Evolutionary conservation across 2,888 invertebrate species (phyloP), one percentile per base, ranked within the genome.

Genomic region (Malthinus flaveolus): DNA sequence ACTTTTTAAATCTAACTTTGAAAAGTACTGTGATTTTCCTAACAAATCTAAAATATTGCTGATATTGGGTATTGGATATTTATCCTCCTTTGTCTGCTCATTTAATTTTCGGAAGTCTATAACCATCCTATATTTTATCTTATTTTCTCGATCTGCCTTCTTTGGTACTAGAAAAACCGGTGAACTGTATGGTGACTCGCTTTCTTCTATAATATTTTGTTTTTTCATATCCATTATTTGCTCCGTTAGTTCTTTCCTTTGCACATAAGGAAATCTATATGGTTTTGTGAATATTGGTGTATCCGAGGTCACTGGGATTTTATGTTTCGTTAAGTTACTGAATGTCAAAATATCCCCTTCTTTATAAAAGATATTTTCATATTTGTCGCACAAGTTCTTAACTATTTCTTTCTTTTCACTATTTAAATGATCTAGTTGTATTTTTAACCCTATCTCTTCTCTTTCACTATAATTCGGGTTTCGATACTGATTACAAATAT

Each of bases 321-420:
- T 57, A 68, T 70, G 60, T 69, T 52, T 46, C 63, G 69, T 53
- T 47, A 36, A 5, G 68, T 72, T 42, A 67, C 32, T 10, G 67
- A 67, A 64, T 13, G 60, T 61, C 12, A 67, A 47, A 3, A 49
- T 49, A 9, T 53, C 48, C 1, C 31, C 42, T 46, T 60, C 46
- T 13, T 11, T 37, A 46, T 56, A 51, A 53, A 60, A 62, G 11
- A 65, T 62, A 34, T 66, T 61, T 35, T 50, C 32, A 50, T 55
- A 64, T 6, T 31, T 6, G 1, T 5, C 11, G 10, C 15, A 37
- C 6, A 49, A 7, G 7, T 33, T 47, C 12, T 34, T 1, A 8
- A 34, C 3, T 3, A 8, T 7, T 1, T 32, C 9, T 34, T 33
- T 32, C 34, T 47, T 32, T n/a, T 1, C 3, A 5, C 2, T 2